These are phyloP conservation scores for Emys orbicularis DNA, from an alignment of 2,797 vertebrate genomes.

Conservation along the genomic window DNA sequence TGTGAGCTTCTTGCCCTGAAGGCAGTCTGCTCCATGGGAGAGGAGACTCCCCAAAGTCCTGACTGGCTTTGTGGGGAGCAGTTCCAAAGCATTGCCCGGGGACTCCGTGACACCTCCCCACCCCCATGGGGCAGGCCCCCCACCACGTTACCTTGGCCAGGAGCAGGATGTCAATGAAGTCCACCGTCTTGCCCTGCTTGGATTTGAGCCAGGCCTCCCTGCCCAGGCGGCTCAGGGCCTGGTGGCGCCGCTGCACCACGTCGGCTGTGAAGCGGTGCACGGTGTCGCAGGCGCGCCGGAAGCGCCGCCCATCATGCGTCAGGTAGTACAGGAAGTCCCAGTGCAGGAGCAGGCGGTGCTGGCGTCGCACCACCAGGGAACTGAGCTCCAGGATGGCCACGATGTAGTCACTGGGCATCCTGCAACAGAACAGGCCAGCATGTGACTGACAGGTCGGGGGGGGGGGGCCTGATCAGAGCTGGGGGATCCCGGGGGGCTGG, in stretches of 20 bases:
- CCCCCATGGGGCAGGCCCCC: too few relatives aligned
- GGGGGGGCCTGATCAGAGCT: background rate
- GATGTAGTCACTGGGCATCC: constrained; percentile 87
- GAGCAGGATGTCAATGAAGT: constrained; percentile 92
- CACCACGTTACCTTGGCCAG: constrained; percentile 81
- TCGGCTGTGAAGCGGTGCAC: constrained; percentile 88
- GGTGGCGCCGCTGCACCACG: constrained; percentile 83
- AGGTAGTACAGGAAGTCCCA: constrained; percentile 87
- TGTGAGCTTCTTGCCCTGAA: too few relatives aligned
- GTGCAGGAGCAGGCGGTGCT: constrained; percentile 81
- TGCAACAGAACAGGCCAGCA: constrained; percentile 33
- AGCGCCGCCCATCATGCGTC: constrained; percentile 81
- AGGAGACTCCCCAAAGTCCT: too few relatives aligned
- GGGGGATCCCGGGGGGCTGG: too few relatives aligned
- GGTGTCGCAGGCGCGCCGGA: constrained; percentile 78
- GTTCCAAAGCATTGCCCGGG: too few relatives aligned
- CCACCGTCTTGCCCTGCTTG: constrained; percentile 80
- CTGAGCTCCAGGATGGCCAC: constrained; percentile 89
- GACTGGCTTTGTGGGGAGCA: too few relatives aligned
- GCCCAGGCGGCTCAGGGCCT: constrained; percentile 52
- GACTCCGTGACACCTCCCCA: too few relatives aligned
- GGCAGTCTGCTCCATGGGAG: too few relatives aligned
- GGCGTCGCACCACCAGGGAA: constrained; percentile 83
- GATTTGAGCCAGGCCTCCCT: constrained; percentile 56
- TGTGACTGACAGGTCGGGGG: background rate